These are phyloP conservation scores for Calonectris borealis DNA, from an alignment of 2,113 vertebrate species.

Conservation along the genomic window DNA sequence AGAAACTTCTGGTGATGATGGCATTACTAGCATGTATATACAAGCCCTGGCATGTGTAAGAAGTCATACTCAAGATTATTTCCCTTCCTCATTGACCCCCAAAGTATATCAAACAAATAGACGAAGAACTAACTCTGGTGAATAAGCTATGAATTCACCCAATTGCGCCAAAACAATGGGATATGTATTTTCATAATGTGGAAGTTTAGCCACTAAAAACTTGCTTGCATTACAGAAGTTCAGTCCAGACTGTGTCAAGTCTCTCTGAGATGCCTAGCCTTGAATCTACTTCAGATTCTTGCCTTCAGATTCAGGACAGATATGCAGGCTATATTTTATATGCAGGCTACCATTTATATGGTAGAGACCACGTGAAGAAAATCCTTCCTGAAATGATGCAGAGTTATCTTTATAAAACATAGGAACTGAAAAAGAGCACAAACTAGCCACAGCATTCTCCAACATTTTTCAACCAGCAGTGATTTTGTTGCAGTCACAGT, in stretches of 20 bases:
- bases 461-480: background rate
- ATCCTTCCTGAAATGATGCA: background rate
- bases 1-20: background rate
- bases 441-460: background rate
- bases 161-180: background rate
- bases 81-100: background rate
- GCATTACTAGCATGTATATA: background rate
- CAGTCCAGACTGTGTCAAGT: background rate
- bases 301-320: background rate
- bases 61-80: background rate
- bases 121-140: rapidly evolving
- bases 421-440: background rate
- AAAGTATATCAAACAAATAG: background rate
- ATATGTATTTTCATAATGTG: background rate
- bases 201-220: background rate
- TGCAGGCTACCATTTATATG: background rate
- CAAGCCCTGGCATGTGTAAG: background rate
- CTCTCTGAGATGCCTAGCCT: background rate
- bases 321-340: background rate
- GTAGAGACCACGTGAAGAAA: background rate
- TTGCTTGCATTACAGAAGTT: constrained; percentile 19
- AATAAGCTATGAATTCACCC: background rate
- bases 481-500: background rate
- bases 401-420: background rate
- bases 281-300: background rate